These are phyloP conservation scores for Falco naumanni DNA, from an alignment of 2,797 vertebrate genomes.

Conservation along the genomic window DNA sequence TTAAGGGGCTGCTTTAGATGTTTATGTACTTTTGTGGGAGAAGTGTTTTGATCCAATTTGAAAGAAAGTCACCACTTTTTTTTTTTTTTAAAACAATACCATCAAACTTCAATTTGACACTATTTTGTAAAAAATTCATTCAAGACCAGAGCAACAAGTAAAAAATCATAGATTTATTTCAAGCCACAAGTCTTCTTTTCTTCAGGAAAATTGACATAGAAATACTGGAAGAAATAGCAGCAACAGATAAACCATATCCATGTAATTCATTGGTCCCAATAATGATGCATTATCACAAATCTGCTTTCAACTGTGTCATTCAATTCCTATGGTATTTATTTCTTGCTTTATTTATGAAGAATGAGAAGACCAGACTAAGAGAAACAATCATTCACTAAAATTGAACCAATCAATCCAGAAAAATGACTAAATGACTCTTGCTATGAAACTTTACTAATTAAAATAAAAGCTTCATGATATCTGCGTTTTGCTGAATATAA, in stretches of 20 bases:
- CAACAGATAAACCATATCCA: neutral
- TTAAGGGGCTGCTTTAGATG: neutral
- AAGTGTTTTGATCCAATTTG: neutral
- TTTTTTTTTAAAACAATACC: neutral
- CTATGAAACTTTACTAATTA: conserved; percentile 11
- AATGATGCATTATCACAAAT: neutral
- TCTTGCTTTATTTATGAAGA: neutral
- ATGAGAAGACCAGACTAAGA: neutral
- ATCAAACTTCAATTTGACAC: neutral
- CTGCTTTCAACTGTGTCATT: neutral
- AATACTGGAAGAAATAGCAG: neutral
- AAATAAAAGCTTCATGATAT: conserved; percentile 1
- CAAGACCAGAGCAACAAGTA: neutral
- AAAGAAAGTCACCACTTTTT: neutral
- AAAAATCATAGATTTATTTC: neutral
- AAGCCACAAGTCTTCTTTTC: neutral
- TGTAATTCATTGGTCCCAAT: neutral
- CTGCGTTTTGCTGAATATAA: neutral
- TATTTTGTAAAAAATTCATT: neutral
- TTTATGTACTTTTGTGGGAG: neutral
- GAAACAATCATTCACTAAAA: neutral
- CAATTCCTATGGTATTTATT: neutral
- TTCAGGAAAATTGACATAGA: neutral
- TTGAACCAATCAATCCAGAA: neutral
- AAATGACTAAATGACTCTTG: neutral